phyloP scores from a whole-genome alignment of 2,113 vertebrate genomes.

The Thryonomys swinderianus region DNA sequence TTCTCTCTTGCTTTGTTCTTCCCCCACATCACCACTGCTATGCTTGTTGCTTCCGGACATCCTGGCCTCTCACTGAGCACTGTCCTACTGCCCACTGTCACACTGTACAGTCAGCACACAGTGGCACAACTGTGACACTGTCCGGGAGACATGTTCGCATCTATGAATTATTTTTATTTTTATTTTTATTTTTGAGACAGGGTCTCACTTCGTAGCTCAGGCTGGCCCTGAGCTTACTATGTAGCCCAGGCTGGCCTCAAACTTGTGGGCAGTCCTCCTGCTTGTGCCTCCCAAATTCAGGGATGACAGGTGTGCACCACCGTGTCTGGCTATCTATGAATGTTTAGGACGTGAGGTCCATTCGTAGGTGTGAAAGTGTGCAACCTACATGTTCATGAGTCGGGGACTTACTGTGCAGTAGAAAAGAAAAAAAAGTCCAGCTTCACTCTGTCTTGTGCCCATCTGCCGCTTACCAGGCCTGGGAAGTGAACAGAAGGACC shows the following conservation, averaged over 20 bases:
- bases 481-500: constrained; percentile 87
- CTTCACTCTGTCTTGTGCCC: background rate
- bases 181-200: too few relatives aligned
- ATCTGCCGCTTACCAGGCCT: constrained; percentile 84
- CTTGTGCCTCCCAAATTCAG: too few relatives aligned
- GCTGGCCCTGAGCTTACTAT: too few relatives aligned
- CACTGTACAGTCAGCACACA: background rate
- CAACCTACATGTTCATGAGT: background rate
- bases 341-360: too few relatives aligned
- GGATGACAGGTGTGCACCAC: too few relatives aligned
- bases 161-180: too few relatives aligned
- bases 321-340: too few relatives aligned
- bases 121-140: background rate
- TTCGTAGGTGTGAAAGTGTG: background rate
- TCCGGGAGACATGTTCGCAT: background rate
- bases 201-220: too few relatives aligned
- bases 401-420: background rate
- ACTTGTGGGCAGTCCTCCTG: too few relatives aligned
- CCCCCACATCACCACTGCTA: background rate
- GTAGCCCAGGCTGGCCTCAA: too few relatives aligned
- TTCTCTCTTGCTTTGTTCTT: background rate
- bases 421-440: background rate
- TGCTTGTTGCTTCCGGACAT: background rate
- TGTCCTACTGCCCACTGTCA: background rate
- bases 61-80: background rate